phyloP scores from a whole-genome alignment of 2,113 vertebrate species.

The Calyptommatus sinebrachiatus region DNA sequence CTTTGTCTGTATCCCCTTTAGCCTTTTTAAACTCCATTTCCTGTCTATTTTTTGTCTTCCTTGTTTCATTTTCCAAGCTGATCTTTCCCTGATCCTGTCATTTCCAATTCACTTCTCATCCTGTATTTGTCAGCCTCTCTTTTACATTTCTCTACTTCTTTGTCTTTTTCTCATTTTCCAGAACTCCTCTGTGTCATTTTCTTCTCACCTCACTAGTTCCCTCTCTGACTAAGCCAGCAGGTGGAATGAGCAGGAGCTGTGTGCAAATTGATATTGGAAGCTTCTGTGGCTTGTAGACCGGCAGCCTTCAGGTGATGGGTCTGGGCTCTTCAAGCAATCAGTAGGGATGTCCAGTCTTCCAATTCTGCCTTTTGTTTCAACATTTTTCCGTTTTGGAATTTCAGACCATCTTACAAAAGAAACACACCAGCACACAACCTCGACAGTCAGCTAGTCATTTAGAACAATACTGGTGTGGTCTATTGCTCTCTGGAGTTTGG shows the following conservation, averaged over 20 bases:
- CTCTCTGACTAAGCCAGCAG: conserved; percentile 37
- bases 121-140: conserved; percentile 38
- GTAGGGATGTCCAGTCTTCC: not conserved
- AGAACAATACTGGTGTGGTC: not conserved
- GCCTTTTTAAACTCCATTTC: conserved; percentile 26
- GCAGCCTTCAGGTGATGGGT: not conserved
- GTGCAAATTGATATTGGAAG: conserved; percentile 39
- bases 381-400: not conserved
- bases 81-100: conserved; percentile 36
- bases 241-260: conserved; percentile 21
- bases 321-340: conserved; percentile 10
- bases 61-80: conserved; percentile 34
- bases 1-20: not conserved
- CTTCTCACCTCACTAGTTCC: conserved; percentile 40
- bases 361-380: not conserved
- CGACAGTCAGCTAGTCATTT: not conserved
- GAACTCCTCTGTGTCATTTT: conserved; percentile 35
- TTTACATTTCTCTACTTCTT: conserved; percentile 22
- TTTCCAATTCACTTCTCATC: conserved; percentile 50
- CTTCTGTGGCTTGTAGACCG: conserved; percentile 8
- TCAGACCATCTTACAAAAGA: not conserved
- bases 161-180: conserved; percentile 29
- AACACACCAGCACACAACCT: not conserved
- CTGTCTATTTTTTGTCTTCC: conserved; percentile 16
- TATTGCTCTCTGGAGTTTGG: no score